phyloP scores from a whole-genome alignment of 2,113 vertebrate genomes.

The Speoplatyrhinus poulsoni region DNA sequence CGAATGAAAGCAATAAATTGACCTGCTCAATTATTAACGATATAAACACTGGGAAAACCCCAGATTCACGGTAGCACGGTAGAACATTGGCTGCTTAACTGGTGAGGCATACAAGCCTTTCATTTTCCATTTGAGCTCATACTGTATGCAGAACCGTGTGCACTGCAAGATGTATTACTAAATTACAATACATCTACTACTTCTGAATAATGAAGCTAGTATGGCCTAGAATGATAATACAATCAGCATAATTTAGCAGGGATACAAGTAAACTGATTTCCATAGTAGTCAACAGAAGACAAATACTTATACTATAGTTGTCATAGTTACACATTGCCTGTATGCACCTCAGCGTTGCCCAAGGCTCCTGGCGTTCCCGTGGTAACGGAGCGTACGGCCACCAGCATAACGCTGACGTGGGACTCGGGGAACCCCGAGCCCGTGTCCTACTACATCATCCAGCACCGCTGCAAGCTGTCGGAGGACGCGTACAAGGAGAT shows the following conservation, averaged over 20 bases:
- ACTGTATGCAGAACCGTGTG: neutral
- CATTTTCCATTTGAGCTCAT: constrained; percentile 24
- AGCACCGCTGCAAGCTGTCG: constrained; percentile 91
- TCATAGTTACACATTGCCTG: constrained; percentile 24
- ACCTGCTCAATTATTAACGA: constrained; percentile 71
- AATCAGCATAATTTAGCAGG: constrained; percentile 20
- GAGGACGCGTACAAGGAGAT: constrained; percentile 97
- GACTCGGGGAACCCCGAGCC: constrained; percentile 98
- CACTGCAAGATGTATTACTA: constrained; percentile 2
- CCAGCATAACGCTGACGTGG: constrained; percentile 97
- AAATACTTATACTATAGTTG: constrained; percentile 2
- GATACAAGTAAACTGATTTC: constrained; percentile 17
- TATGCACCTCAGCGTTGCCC: constrained; percentile 84
- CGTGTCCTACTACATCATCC: constrained; percentile 97
- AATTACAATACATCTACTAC: neutral
- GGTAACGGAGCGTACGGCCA: constrained; percentile 96
- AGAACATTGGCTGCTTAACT: constrained; percentile 18
- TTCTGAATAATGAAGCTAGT: neutral
- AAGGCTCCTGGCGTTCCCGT: constrained; percentile 91
- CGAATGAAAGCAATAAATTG: constrained; percentile 79
- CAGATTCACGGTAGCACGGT: constrained; percentile 47
- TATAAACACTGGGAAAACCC: constrained; percentile 57
- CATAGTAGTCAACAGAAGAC: constrained; percentile 18
- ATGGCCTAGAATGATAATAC: neutral
- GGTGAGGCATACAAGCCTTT: constrained; percentile 19